phyloP scores from a whole-genome alignment of 2,797 vertebrate species.

The Sebastes hubbsi region DNA sequence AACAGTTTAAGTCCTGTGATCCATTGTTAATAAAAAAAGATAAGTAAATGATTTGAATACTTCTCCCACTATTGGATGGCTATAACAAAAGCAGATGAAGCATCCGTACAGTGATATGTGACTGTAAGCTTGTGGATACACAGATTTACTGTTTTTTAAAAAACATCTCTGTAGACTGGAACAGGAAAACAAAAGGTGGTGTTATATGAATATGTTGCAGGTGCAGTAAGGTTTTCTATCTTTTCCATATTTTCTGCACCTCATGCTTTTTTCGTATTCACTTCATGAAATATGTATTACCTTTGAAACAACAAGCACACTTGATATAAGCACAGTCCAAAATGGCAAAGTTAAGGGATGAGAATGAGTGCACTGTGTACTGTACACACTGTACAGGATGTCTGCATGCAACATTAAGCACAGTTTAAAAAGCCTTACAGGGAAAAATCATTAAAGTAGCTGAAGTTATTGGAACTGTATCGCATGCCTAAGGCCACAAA shows the following conservation, averaged over 20 bases:
- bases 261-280: conserved; percentile 1
- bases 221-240: neutral
- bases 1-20: neutral
- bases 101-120: neutral
- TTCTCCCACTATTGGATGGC: neutral
- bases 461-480: neutral
- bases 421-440: neutral
- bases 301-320: conserved; percentile 23
- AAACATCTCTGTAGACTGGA: neutral
- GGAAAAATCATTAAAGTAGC: neutral
- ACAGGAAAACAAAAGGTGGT: neutral
- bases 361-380: neutral
- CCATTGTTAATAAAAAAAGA: neutral
- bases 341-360: neutral
- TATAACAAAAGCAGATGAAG: neutral
- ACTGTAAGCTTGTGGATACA: neutral
- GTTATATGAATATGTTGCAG: neutral
- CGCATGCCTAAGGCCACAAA: neutral
- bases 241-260: conserved; percentile 16
- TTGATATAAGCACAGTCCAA: conserved; percentile 5
- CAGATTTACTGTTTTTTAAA: neutral
- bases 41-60: neutral
- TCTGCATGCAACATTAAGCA: conserved; percentile 21
- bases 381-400: neutral
- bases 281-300: conserved; percentile 46